Base-by-base conservation (phyloP, 2,113 vertebrate species). In the Gadus chalcogrammus region DNA sequence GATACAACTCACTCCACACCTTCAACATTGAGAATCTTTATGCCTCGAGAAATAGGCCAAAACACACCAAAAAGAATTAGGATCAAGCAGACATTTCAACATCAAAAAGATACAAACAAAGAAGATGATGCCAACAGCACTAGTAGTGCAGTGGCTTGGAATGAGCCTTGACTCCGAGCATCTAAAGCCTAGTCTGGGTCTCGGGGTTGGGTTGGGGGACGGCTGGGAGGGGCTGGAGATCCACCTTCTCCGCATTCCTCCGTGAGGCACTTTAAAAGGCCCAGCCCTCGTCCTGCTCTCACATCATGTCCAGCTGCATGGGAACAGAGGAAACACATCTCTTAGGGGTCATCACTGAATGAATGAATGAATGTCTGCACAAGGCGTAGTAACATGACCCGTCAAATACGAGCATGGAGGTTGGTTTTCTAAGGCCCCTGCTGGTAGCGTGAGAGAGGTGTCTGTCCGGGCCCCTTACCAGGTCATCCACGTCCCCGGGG, bases 261-360 rank as follows among this genome's bases (percentile, higher is more conserved):
- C 71, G 66, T 71, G 79, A 69, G 78, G 67, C 64, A 17, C 65
- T 31, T 28, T 27, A 69, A 48, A 13, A 48, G 61, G 78, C 56
- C 4, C 48, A 68, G n/a, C 79, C 72, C 77, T 55, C 18, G 38
- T 65, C 71, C 9, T 9, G 42, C 64, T 17, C 38, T 93, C 90
- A 98, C 84, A 98, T 97, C 94, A 97, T 93, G 88, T 97, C 96
- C 90, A 98, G 90, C 96, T 98, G 91, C 69, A 92, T 88, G 91
- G 0, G 84, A 84, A 89, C 88, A 84, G 61, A 68, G 13, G 5
- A 28, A 62, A 61, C 52, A 61, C 18, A 63, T 71, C 55, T 58
- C 9, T 52, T 0, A 70, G 59, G 60, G 55, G 58, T 75, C 81
- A 74, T 20, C 0, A 48, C 9, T 13, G 42, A 13, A 48, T 68